phyloP scores from a whole-genome alignment of 2,113 vertebrate species.

The Tichodroma muraria region DNA sequence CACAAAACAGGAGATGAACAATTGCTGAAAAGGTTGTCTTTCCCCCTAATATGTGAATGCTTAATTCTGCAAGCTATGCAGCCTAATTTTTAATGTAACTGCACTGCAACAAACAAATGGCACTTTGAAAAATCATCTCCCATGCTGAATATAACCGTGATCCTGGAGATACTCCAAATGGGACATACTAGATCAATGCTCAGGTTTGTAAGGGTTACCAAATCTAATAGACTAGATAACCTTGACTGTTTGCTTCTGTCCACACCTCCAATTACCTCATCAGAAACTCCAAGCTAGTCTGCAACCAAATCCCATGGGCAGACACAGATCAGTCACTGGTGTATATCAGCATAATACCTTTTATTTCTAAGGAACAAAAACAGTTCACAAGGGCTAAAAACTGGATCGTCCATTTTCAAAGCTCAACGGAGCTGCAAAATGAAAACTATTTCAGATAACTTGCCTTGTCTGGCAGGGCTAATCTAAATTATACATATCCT shows the following conservation, averaged over 20 bases:
- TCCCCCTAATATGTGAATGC: neutral
- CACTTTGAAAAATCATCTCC: neutral
- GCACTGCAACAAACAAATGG: neutral
- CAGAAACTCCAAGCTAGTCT: neutral
- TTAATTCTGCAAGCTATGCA: neutral
- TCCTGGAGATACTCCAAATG: neutral
- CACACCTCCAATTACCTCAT: neutral
- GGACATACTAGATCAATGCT: neutral
- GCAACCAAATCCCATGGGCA: neutral
- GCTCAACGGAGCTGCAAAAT: neutral
- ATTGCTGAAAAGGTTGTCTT: neutral
- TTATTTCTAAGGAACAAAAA: neutral
- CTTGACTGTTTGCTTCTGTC: neutral
- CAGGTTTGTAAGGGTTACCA: neutral
- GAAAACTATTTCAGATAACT: neutral
- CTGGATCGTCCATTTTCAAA: neutral
- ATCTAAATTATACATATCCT: neutral
- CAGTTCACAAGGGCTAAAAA: neutral
- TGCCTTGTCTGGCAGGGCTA: neutral
- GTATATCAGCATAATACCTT: neutral
- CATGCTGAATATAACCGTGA: neutral
- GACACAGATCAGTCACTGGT: neutral
- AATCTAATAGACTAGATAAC: neutral
- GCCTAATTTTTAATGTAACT: neutral
- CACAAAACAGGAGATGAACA: neutral